These are phyloP conservation scores for Oryzias curvinotus DNA, from an alignment of 2,113 vertebrate species.

Conservation along the genomic window DNA sequence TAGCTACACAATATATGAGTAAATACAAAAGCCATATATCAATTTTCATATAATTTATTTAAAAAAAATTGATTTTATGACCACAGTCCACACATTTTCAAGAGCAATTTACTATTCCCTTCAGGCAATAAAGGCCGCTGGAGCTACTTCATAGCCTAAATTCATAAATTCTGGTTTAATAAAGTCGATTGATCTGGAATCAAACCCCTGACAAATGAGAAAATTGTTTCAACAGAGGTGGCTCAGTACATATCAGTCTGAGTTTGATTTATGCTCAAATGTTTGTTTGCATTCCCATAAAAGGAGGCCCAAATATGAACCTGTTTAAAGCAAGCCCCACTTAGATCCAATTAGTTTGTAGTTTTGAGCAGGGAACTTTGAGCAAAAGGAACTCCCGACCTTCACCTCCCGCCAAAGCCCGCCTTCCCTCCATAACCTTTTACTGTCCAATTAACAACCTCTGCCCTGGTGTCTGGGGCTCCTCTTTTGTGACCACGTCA, in stretches of 20 bases:
- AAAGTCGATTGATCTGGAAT: too few species aligned
- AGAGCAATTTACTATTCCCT: too few species aligned
- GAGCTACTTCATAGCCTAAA: too few species aligned
- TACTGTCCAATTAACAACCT: conserved; percentile 45
- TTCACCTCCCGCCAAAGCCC: neutral
- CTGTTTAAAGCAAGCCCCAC: neutral
- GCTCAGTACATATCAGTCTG: neutral
- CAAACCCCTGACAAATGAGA: neutral
- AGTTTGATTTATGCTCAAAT: neutral
- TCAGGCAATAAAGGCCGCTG: too few species aligned
- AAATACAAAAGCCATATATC: too few species aligned
- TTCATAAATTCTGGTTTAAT: too few species aligned
- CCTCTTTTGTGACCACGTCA: conserved; percentile 37
- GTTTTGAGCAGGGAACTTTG: conserved; percentile 9
- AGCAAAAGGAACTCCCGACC: conserved; percentile 3
- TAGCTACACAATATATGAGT: too few species aligned
- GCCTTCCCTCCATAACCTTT: conserved; percentile 40
- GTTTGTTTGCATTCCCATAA: neutral
- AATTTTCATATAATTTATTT: too few species aligned
- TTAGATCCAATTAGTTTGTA: conserved; percentile 6
- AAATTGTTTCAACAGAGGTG: neutral
- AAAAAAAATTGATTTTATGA: too few species aligned
- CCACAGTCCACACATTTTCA: too few species aligned
- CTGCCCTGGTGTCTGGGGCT: conserved; percentile 13
- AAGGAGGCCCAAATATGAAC: neutral